Base-by-base conservation (phyloP, 2,797 vertebrate genomes). In the Pitangus sulphuratus region DNA sequence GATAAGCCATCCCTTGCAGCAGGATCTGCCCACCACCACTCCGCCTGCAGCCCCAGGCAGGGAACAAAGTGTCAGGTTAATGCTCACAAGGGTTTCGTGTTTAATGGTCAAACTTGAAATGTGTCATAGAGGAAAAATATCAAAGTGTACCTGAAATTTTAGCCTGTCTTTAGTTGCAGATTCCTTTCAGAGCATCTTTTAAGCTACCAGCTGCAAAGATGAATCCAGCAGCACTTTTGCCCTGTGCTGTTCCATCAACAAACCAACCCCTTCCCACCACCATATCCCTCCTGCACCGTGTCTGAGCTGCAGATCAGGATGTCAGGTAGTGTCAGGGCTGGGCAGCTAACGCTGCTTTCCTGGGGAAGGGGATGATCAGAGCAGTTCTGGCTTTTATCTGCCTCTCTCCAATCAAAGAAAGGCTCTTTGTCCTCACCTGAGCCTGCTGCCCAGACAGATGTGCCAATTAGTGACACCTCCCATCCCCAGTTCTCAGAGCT, bases 241-340 rank as follows among this genome's bases (percentile, higher is more conserved):
- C 42, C 74, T 45, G 28, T 31, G 33, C 15, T 20, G n/a, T 7
- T 45, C 33, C 18, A 2, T n/a, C 28, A 50, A 26, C 42, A 17
- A 74, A 68, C 35, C 6, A 1, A 60, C 4, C 48, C 45, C 39
- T 54, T 45, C 42, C 54, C n/a, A 77, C 15, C 87, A 25, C 53
- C 1, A 2, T 5, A 2, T 5, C 68, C 47, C 1, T 25, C 81
- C n/a, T 0, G 0, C 45, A 8, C 37, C 64, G 8, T 0, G 0
- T 22, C 79, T 30, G 24, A 77, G 44, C 51, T 53, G 64, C 22
- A 78, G 21, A 83, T 28, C 48, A 31, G 57, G 57, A 40, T 3
- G 0, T 0, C 5, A 0, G 19, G 9, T 1, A n/a, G 24, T 9
- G 1, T 4, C 39, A 4, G 39, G 16, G 22, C 44, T 22, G 64